A percentile compares a stretch with the other conserved stretches of the same genome.
phyloP scores from a whole-genome alignment of 2,113 vertebrate genomes.

The Dendropsophus ebraccatus region DNA sequence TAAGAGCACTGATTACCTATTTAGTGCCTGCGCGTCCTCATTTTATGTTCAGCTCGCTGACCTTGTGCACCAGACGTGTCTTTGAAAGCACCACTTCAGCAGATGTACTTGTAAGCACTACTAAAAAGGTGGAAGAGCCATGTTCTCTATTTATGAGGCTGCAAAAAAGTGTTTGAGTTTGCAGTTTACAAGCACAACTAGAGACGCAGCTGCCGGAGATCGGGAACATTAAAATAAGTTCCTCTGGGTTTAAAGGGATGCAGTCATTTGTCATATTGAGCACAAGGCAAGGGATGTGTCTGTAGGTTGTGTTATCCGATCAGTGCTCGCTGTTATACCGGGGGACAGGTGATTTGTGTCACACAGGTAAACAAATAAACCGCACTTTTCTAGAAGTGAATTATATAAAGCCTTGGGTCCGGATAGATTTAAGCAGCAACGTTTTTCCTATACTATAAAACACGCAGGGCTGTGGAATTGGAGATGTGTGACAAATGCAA shows the following conservation, averaged over 20 bases:
- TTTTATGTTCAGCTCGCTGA: not conserved
- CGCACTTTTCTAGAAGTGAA: not conserved
- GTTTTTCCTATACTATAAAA: too few species aligned
- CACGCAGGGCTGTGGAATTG: too few species aligned
- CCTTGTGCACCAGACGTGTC: not conserved
- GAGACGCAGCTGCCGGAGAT: not conserved
- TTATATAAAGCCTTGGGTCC: not conserved
- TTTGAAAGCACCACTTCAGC: not conserved
- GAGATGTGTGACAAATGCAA: too few species aligned
- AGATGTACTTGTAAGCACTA: not conserved
- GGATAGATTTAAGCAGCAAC: not conserved
- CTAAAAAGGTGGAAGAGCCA: conserved; percentile 7
- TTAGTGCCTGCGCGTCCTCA: not conserved
- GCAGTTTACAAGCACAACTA: not conserved
- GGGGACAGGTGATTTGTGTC: not conserved
- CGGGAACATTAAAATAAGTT: too few species aligned
- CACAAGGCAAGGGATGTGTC: not conserved
- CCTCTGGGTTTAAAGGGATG: conserved; percentile 2
- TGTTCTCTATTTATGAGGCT: conserved; percentile 24
- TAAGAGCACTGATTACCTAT: not conserved
- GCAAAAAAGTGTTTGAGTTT: conserved; percentile 23
- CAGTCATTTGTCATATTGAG: conserved; percentile 2
- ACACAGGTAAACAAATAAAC: not conserved
- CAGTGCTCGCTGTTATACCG: not conserved
- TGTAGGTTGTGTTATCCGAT: not conserved